Evolutionary conservation across 2,113 vertebrate species (phyloP), one percentile per base, ranked within the genome.

Genomic region (Lycaon pictus): DNA sequence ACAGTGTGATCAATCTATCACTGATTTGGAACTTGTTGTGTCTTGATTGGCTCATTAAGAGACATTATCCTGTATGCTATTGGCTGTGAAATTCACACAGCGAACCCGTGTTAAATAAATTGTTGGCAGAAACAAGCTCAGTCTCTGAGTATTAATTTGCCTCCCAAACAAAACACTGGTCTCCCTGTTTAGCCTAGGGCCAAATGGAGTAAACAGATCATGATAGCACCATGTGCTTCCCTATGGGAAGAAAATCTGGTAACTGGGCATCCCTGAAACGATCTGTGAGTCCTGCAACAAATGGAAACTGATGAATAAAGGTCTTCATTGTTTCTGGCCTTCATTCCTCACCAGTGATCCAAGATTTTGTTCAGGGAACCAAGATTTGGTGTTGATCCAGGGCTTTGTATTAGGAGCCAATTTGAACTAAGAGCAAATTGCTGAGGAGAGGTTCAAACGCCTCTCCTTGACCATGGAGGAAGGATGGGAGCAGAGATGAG

Each of bases 381-480:
- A 74, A 95, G 71, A 67, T 69, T 80, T 96, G 37, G 65, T 85
- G 25, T 67, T 62, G 72, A 85, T 32, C 84, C 86, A 94, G 67
- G 27, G 20, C 62, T 93, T 89, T 79, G 77, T 58, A 11, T 76
- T 82, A 56, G 86, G 82, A 92, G 79, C 35, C 51, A 81, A 25
- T 77, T 0, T 58, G 88, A 90, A 69, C 81, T 19, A 89, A 82
- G 15, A 76, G 25, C 77, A 80, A 74, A 85, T 53, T 29, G 51
- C 77, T 35, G 53, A 62, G 37, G 32, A 63, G 16, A 92, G 72
- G n/a, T 62, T 55, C 51, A 58, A 27, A 74, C 0, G 10, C 27
- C 71, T 84, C 15, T 81, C 3, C 0, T 4, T 51, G 15, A 58
- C 16, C 2, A 17, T 37, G 23, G 62, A 55, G 32, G 22, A 25